Conservation (phyloP, 2,797 vertebrate species). For the Sitta carolinensis region DNA sequence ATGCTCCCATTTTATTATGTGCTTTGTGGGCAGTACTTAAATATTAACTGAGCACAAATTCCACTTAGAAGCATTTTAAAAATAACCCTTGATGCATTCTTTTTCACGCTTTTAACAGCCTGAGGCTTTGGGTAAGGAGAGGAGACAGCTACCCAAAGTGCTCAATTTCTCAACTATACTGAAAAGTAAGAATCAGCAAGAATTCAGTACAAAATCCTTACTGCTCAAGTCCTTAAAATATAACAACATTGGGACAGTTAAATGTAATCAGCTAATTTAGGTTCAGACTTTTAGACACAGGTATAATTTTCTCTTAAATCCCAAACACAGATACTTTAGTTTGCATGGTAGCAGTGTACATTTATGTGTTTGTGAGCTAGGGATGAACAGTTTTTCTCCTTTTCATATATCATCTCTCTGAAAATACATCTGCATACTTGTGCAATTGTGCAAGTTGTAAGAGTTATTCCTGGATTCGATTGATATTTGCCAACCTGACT, state of each 20-base stretch:
- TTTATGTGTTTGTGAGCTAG: background rate
- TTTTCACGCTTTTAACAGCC: background rate
- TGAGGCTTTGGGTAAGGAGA: background rate
- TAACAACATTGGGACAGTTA: background rate
- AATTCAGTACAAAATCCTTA: background rate
- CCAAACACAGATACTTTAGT: background rate
- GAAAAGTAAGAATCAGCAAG: background rate
- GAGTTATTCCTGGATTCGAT: background rate
- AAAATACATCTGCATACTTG: background rate
- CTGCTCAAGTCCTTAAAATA: background rate
- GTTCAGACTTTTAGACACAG: background rate
- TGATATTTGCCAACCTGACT: background rate
- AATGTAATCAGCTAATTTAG: background rate
- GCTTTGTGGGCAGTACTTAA: conserved; percentile 6
- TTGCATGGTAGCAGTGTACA: background rate
- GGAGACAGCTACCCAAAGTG: background rate
- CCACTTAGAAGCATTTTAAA: conserved; percentile 24
- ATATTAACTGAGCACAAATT: conserved; percentile 37
- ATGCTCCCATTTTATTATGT: background rate
- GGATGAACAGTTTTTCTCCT: background rate
- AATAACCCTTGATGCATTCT: background rate
- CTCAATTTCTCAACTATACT: background rate
- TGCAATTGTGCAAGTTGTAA: background rate
- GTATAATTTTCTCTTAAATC: background rate
- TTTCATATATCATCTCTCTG: background rate